Conservation (phyloP, 1,140 invertebrate species). For the Caerostris extrusa region DNA sequence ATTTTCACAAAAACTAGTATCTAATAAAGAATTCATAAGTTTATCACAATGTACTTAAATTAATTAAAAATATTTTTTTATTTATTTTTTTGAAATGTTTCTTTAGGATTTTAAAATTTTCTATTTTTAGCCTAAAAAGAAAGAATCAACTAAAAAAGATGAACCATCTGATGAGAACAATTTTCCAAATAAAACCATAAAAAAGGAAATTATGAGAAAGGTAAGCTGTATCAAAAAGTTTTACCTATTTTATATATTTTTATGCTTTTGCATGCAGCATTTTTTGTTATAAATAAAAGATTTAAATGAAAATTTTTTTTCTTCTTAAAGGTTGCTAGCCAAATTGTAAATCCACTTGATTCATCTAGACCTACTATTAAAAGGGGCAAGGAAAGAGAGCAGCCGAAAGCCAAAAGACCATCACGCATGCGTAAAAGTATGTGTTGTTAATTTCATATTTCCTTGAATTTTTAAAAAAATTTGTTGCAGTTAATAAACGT, state of each 20-base stretch:
- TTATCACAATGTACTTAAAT: too few species aligned
- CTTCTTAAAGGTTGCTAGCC: not conserved
- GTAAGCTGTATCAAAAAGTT: not conserved
- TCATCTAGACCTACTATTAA: slow-evolving; percentile 59
- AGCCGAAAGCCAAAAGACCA: slow-evolving; percentile 44
- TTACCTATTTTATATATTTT: too few species aligned
- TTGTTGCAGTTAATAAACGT: too few species aligned
- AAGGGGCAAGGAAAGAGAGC: slow-evolving; percentile 71
- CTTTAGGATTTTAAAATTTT: too few species aligned
- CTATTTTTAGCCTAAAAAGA: not conserved
- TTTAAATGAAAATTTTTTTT: not conserved
- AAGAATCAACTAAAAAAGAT: not conserved
- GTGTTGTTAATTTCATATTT: not conserved
- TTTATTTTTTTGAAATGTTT: too few species aligned
- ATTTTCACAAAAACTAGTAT: too few species aligned
- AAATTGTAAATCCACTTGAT: slow-evolving; percentile 49
- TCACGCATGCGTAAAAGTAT: slow-evolving; percentile 66
- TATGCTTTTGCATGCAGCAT: not conserved
- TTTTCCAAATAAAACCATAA: not conserved
- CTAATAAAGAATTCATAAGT: too few species aligned
- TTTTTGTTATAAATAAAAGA: not conserved
- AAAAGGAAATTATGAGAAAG: not conserved
- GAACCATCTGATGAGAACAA: not conserved
- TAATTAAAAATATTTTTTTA: too few species aligned
- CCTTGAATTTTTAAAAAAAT: not conserved